These are phyloP conservation scores for Ethmia dodecea DNA, from an alignment of 2,888 invertebrate species.

Conservation along the genomic window DNA sequence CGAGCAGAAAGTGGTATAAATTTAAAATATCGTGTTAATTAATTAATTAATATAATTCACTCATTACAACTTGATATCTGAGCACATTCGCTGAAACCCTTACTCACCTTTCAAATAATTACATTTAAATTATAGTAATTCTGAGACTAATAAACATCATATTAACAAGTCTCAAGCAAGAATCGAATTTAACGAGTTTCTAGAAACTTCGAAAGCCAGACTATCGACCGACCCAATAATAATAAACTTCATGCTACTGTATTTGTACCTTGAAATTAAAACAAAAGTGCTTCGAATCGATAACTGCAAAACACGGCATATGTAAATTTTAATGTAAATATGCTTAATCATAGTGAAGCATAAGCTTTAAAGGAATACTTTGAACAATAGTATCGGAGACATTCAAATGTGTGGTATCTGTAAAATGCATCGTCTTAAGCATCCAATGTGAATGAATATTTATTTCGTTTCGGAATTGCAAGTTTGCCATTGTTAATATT, in stretches of 20 bases:
- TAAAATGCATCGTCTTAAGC: slow-evolving; percentile 53
- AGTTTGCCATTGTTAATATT: slow-evolving; percentile 56
- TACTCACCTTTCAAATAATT: too few relatives aligned
- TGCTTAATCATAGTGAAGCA: slow-evolving; percentile 65
- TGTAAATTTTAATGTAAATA: slow-evolving; percentile 69
- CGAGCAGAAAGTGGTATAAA: too few relatives aligned
- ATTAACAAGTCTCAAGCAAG: too few relatives aligned
- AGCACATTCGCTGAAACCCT: too few relatives aligned
- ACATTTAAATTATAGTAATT: too few relatives aligned
- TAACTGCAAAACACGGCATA: slow-evolving; percentile 66
- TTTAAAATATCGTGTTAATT: too few relatives aligned
- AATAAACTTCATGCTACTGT: slow-evolving; percentile 8
- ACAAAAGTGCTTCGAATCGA: slow-evolving; percentile 38
- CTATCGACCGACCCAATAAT: slow-evolving; percentile 3
- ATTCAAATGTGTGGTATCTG: slow-evolving; percentile 66
- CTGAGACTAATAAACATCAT: too few relatives aligned
- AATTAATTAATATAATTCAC: too few relatives aligned
- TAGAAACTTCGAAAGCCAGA: too few relatives aligned
- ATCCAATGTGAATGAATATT: slow-evolving; percentile 65
- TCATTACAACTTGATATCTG: too few relatives aligned
- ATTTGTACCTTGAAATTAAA: slow-evolving; percentile 15
- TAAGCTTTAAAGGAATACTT: slow-evolving; percentile 36
- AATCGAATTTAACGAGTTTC: too few relatives aligned
- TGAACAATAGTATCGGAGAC: slow-evolving; percentile 65
- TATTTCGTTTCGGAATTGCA: slow-evolving; percentile 48